A percentile compares a stretch with the other conserved stretches of the same genome.
Evolutionary conservation across 2,797 vertebrate species (phyloP).

Genomic region (Tapirus indicus): DNA sequence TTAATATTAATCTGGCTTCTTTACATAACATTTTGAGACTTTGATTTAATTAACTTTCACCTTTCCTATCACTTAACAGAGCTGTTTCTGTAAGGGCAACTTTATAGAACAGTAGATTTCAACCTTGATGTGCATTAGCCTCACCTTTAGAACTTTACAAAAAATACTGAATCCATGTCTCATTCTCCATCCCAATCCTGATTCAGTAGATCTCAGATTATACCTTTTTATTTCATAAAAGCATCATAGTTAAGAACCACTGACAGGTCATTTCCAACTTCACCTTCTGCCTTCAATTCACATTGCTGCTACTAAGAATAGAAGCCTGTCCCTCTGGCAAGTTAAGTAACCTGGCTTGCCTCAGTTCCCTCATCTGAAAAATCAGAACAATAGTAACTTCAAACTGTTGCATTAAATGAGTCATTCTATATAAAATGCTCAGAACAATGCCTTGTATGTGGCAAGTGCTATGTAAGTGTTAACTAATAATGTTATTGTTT

Average conservation of each 20-base stretch:
- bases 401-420: not conserved
- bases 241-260: not conserved
- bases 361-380: not conserved
- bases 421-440: not conserved
- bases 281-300: not conserved
- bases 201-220: not conserved
- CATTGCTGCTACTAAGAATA: not conserved
- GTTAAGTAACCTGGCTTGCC: not conserved
- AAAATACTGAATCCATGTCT: not conserved
- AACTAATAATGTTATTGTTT: not conserved
- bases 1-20: not conserved
- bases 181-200: not conserved
- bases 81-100: not conserved
- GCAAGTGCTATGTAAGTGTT: not conserved
- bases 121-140: not conserved
- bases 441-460: not conserved
- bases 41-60: not conserved
- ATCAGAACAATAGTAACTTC: not conserved
- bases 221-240: not conserved
- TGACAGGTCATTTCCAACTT: not conserved
- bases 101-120: not conserved
- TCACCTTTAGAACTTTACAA: not conserved
- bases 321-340: not conserved
- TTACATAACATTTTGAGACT: not conserved
- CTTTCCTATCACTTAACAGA: not conserved